Conservation (phyloP, 92 coral and sea anemone genomes). For the Isaurus tuberculatus region DNA sequence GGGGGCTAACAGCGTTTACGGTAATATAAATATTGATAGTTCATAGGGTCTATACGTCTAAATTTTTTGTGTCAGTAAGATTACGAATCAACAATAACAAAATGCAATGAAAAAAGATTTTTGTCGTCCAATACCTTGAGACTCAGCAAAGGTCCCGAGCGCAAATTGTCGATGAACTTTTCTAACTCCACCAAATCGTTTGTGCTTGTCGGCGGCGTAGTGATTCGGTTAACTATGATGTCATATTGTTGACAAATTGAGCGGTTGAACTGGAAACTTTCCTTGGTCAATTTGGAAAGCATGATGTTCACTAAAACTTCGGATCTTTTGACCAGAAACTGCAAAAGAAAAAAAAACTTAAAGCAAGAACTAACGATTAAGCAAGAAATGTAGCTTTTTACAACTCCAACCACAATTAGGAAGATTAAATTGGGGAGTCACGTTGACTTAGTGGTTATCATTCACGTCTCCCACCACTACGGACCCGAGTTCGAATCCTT, state of each 20-base stretch:
- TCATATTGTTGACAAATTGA: constrained; percentile 94
- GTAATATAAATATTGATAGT: no score
- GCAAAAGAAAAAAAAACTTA: constrained; percentile 21
- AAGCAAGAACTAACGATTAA: not conserved
- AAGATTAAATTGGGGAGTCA: no score
- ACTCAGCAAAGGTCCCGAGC: constrained; percentile 88
- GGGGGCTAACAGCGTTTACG: no score
- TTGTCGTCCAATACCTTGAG: constrained; percentile 67
- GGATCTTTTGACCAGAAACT: constrained; percentile 79
- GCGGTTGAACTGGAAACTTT: constrained; percentile 84
- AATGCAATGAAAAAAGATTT: no score
- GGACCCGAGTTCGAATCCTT: no score
- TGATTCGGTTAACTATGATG: constrained; percentile 87
- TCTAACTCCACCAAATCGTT: constrained; percentile 90
- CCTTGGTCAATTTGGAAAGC: constrained; percentile 69
- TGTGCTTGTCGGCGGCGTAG: constrained; percentile 82
- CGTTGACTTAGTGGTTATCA: no score
- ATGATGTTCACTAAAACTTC: constrained; percentile 75
- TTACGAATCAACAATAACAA: no score
- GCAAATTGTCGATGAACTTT: constrained; percentile 84
- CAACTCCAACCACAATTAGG: no score
- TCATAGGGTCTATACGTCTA: no score
- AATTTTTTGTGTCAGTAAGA: no score
- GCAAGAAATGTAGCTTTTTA: no score
- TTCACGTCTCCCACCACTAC: no score